These are phyloP conservation scores for Ascidia mentula DNA, from an alignment of 23 tunicate genomes.

Conservation along the genomic window DNA sequence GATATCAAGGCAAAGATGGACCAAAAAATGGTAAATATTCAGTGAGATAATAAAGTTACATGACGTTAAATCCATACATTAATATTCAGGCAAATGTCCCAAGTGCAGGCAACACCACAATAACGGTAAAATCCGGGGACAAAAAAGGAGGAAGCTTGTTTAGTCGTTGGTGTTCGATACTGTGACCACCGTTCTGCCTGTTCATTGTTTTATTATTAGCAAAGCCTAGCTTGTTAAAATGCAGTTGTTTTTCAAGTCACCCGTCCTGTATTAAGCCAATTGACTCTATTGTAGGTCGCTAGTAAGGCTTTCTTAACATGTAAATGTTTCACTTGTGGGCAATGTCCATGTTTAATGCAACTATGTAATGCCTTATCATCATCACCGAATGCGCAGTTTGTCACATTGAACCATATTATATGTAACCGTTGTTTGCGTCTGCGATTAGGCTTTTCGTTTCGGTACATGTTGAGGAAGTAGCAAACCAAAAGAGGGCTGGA, in stretches of 20 bases:
- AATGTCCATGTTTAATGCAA: too few relatives aligned
- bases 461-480: too few relatives aligned
- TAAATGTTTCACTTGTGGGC: too few relatives aligned
- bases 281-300: too few relatives aligned
- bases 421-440: too few relatives aligned
- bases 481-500: too few relatives aligned
- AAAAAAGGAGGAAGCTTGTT: slow-evolving; percentile 38
- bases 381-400: too few relatives aligned
- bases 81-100: not conserved
- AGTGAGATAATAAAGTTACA: not conserved
- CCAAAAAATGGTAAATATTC: slow-evolving; percentile 54
- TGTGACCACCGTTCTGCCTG: slow-evolving; percentile 16
- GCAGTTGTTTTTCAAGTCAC: not conserved
- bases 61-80: not conserved
- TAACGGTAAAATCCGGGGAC: slow-evolving; percentile 44
- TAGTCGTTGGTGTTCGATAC: slow-evolving; percentile 52
- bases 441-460: too few relatives aligned
- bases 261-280: too few relatives aligned
- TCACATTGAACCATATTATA: too few relatives aligned
- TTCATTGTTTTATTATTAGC: not conserved
- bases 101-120: slow-evolving; percentile 17
- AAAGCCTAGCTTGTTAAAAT: not conserved
- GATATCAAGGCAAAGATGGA: slow-evolving; percentile 91
- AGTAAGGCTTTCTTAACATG: too few relatives aligned
- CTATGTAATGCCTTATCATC: too few relatives aligned